These are phyloP conservation scores for Caenorhabditis afra DNA, from an alignment of 2,888 invertebrate genomes.

Conservation along the genomic window DNA sequence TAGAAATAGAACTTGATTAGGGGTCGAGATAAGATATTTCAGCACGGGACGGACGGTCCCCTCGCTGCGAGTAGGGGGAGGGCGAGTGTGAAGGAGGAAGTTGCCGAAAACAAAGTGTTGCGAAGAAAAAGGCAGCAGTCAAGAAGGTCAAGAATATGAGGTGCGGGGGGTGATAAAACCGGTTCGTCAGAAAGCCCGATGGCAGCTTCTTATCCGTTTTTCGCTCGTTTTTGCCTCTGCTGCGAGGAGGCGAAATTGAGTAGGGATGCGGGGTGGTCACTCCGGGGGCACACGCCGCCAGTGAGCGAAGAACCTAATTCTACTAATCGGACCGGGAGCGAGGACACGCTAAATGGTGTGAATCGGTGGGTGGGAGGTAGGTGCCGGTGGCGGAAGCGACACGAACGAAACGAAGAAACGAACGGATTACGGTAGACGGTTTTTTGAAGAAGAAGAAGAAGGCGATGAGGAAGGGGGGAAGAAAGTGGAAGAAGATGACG, in stretches of 20 bases:
- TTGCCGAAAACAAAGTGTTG: conserved; percentile 35
- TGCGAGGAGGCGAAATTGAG: conserved; percentile 5
- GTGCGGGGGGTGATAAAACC: conserved; percentile 46
- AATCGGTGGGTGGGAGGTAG: conserved; percentile 39
- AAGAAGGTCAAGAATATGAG: conserved; percentile 56
- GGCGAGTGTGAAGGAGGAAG: conserved; percentile 18
- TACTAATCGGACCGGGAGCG: conserved; percentile 51
- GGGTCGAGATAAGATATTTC: conserved; percentile 41
- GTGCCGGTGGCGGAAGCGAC: conserved; percentile 14
- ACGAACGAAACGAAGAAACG: no score
- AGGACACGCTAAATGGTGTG: conserved; percentile 60
- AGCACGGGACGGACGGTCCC: conserved; percentile 20
- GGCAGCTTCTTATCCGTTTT: conserved; percentile 29
- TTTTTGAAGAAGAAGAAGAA: not conserved
- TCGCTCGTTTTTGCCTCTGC: not conserved
- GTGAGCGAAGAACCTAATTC: conserved; percentile 41
- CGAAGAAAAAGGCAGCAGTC: conserved; percentile 35
- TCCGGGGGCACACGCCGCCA: not conserved
- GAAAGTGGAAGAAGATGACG: conserved; percentile 15
- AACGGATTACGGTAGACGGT: conserved; percentile 37
- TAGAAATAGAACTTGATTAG: conserved; percentile 41
- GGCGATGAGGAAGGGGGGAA: conserved; percentile 43
- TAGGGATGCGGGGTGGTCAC: conserved; percentile 14
- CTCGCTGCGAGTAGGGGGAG: not conserved
- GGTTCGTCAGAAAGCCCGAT: conserved; percentile 24